These are phyloP conservation scores for Capitulum mitella DNA, from an alignment of 2,888 invertebrate species.

Conservation along the genomic window DNA sequence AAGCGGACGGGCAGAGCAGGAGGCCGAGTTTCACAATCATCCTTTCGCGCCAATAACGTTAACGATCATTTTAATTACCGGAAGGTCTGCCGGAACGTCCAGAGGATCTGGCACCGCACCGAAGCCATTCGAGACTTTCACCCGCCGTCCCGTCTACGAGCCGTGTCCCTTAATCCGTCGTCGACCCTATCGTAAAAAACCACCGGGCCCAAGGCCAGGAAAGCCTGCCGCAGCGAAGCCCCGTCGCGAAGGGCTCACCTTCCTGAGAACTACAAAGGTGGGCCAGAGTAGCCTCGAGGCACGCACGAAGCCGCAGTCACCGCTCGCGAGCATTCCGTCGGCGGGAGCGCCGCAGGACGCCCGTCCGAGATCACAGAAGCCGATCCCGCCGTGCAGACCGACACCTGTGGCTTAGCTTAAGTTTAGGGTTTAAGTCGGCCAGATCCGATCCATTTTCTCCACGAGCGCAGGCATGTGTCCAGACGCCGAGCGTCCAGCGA, in stretches of 20 bases:
- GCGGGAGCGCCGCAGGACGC: too few species aligned
- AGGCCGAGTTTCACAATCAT: too few species aligned
- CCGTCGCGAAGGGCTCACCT: too few species aligned
- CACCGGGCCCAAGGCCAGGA: too few species aligned
- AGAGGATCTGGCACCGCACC: not conserved
- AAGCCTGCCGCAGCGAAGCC: too few species aligned
- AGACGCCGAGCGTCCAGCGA: not conserved
- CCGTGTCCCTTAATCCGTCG: too few species aligned
- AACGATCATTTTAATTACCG: not conserved
- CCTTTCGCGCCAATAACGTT: not conserved
- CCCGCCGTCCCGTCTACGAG: too few species aligned
- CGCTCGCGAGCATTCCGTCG: too few species aligned
- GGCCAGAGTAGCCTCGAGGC: too few species aligned
- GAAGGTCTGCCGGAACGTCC: not conserved
- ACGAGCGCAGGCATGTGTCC: not conserved
- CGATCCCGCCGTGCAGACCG: not conserved
- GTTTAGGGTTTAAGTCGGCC: not conserved
- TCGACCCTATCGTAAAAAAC: too few species aligned
- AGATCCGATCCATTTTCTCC: not conserved
- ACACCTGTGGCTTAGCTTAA: not conserved
- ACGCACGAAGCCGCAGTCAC: too few species aligned
- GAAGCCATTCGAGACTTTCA: not conserved
- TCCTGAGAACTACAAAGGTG: too few species aligned
- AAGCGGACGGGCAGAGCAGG: not conserved
- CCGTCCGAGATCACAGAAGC: not conserved